Evolutionary conservation across 2,888 invertebrate genomes (phyloP).

Genomic region (Spialia ferax): DNA sequence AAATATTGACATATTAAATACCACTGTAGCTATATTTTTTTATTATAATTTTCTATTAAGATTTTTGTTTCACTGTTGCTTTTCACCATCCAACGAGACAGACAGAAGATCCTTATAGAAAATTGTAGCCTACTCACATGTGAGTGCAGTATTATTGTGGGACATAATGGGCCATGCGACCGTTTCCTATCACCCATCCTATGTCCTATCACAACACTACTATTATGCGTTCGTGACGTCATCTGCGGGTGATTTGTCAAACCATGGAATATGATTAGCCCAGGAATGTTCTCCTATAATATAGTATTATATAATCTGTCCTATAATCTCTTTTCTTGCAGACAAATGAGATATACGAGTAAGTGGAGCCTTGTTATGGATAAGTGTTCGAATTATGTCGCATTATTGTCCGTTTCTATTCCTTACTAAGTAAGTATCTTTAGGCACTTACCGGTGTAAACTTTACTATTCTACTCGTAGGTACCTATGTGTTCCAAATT

Average conservation of each 20-base stretch:
- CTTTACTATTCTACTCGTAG: too few relatives aligned
- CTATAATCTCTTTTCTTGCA: conserved; percentile 19
- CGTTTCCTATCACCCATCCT: too few relatives aligned
- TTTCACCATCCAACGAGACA: conserved; percentile 62
- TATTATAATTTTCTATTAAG: background rate
- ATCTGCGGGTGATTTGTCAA: conserved; percentile 66
- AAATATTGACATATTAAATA: too few relatives aligned
- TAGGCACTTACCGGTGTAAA: too few relatives aligned
- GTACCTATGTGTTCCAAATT: too few relatives aligned
- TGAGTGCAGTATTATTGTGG: conserved; percentile 68
- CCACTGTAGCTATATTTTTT: too few relatives aligned
- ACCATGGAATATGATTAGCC: conserved; percentile 29
- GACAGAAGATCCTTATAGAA: conserved; percentile 67
- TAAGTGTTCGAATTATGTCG: conserved; percentile 20
- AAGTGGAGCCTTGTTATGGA: conserved; percentile 24
- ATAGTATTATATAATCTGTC: too few relatives aligned
- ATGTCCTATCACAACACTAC: too few relatives aligned
- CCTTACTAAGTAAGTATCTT: too few relatives aligned
- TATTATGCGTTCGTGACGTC: conserved; percentile 71
- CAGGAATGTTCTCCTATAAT: too few relatives aligned
- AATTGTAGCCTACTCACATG: conserved; percentile 59
- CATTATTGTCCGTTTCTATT: background rate
- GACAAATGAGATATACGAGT: conserved; percentile 23
- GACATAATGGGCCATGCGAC: conserved; percentile 46
- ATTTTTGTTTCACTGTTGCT: conserved; percentile 45